Evolutionary conservation across 1,140 invertebrate species (phyloP), one percentile per base, ranked within the genome.

Genomic region (Pseudomyrmex pallidus): DNA sequence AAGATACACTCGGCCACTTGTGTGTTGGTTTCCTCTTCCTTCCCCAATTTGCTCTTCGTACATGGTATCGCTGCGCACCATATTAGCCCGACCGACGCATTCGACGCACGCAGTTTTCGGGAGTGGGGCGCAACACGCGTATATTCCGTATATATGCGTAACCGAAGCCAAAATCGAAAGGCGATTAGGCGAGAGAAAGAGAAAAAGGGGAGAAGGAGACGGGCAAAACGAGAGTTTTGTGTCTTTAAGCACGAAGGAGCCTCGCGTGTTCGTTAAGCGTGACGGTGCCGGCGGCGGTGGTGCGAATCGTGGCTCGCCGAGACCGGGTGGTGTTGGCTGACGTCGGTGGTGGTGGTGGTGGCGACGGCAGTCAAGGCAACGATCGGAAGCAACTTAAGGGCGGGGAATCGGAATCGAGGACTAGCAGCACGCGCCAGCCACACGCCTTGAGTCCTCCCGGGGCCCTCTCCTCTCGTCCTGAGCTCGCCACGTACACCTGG

Each of bases 341-440:
- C 44, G 83, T 52, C 54, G 82, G 54, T 76, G 85, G 64, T 73
- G 78, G 64, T 72, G 78, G 78, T 63, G 83, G 56, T 57, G 82
- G 80, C 77, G 84, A 87, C 68, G 73, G 80, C 63, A 77, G 61
- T 64, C 70, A 86, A 91, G 74, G 76, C 76, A 90, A 91, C 85
- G 87, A 89, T 89, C 88, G 84, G 87, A 88, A 89, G 90, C 87
- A 86, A 91, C 85, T 87, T 82, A 82, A 91, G 86, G 89, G 87
- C 88, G 84, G 87, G 72, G 87, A 90, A 90, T 85, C 82, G 86
- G 87, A 84, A 87, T 85, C 86, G 82, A 85, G 86, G 85, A 85
- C 87, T 90, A 85, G 88, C 87, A 92, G 91, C 92, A 92, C 92
- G 92, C 91, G 91, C 92, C 91, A 90, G 92, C 92, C 92, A 93